Evolutionary conservation across 2,797 vertebrate genomes (phyloP).

Genomic region (Mus minutoides): DNA sequence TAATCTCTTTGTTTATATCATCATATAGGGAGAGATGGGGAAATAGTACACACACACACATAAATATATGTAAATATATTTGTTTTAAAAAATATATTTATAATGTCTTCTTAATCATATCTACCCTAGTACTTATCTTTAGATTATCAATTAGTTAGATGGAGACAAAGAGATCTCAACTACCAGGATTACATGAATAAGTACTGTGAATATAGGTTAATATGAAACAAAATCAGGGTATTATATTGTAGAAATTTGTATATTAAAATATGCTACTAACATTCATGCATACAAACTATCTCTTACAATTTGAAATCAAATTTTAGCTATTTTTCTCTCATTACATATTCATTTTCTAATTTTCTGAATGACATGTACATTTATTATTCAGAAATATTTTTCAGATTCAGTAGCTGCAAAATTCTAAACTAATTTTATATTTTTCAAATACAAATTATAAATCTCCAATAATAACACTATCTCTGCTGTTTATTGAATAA

Average conservation of each 20-base stretch:
- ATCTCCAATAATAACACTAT: background rate
- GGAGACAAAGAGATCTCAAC: background rate
- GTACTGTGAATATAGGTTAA: background rate
- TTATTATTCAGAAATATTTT: background rate
- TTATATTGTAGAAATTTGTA: background rate
- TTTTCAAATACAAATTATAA: background rate
- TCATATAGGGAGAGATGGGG: too few species aligned
- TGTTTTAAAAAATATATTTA: background rate
- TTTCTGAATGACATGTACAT: background rate
- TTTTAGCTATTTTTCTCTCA: background rate
- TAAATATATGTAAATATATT: background rate
- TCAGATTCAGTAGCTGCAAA: background rate
- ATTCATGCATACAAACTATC: background rate
- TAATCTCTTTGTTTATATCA: background rate
- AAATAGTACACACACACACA: background rate
- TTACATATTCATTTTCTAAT: background rate
- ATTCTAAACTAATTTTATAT: background rate
- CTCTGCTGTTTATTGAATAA: background rate
- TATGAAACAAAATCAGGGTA: background rate
- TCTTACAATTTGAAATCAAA: background rate
- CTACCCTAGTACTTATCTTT: background rate
- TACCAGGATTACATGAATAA: background rate
- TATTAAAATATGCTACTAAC: background rate
- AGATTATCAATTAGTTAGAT: background rate
- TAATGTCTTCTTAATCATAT: background rate